Conservation (phyloP, 2,113 vertebrate species). For the Urocolius indicus region DNA sequence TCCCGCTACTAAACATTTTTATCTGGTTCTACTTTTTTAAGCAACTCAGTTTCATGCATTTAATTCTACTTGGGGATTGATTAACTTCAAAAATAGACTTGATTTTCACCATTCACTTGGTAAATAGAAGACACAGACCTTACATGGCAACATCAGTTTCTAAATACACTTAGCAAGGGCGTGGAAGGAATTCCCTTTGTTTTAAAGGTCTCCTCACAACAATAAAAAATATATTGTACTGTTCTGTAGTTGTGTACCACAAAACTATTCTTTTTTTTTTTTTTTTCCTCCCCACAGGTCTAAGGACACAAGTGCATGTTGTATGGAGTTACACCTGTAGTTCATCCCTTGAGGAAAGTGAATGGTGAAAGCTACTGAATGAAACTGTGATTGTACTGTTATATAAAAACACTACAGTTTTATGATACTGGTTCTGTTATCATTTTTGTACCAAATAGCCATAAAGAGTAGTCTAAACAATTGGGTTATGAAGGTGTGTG, state of each 20-base stretch:
- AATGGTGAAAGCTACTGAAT: conserved; percentile 78
- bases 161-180: neutral
- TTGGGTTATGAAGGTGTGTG: conserved; percentile 66
- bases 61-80: neutral
- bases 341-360: conserved; percentile 59
- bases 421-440: conserved; percentile 73
- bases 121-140: neutral
- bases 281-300: conserved; percentile 3
- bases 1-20: neutral
- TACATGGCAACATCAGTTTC: neutral
- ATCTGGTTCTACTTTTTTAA: neutral
- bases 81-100: neutral
- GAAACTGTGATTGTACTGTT: conserved; percentile 83
- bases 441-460: conserved; percentile 79
- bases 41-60: neutral
- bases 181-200: neutral
- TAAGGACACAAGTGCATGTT: conserved; percentile 43
- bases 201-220: neutral
- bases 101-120: neutral
- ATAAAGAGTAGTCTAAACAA: conserved; percentile 70
- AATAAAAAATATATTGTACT: neutral
- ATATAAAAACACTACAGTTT: conserved; percentile 81
- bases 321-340: conserved; percentile 11
- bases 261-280: neutral
- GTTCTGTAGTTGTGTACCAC: neutral